phyloP scores from a whole-genome alignment of 2,113 vertebrate genomes.

The Calyptomena viridis region DNA sequence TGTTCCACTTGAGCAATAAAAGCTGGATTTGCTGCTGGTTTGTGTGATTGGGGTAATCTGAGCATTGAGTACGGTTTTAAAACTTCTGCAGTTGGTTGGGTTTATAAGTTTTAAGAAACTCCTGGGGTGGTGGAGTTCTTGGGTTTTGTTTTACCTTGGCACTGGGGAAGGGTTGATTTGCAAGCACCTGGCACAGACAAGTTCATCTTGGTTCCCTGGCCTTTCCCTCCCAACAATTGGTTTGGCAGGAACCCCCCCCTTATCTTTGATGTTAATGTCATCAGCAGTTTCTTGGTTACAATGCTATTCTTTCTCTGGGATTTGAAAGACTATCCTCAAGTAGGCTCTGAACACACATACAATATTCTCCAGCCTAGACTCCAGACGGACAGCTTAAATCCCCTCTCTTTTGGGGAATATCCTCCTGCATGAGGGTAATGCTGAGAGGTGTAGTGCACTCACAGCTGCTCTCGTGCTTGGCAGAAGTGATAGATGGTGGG shows the following conservation, averaged over 20 bases:
- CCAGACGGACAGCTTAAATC: background rate
- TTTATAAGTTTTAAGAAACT: conserved; percentile 56
- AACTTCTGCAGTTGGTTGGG: conserved; percentile 19
- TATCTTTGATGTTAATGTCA: conserved; percentile 60
- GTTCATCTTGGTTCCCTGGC: conserved; percentile 26
- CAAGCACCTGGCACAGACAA: conserved; percentile 50
- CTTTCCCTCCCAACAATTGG: conserved; percentile 11
- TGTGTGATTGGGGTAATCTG: conserved; percentile 53
- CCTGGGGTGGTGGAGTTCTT: conserved; percentile 6
- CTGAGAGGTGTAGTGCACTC: background rate
- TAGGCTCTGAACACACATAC: background rate
- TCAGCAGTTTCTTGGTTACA: conserved; percentile 46
- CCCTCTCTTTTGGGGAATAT: background rate
- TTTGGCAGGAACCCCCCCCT: conserved; percentile 17
- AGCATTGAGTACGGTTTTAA: conserved; percentile 11
- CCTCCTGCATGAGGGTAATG: background rate
- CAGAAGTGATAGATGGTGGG: conserved; percentile 12
- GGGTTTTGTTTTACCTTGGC: conserved; percentile 25
- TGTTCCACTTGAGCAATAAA: conserved; percentile 72
- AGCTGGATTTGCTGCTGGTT: conserved; percentile 52
- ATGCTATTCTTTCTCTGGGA: background rate
- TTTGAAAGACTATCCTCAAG: conserved; percentile 25
- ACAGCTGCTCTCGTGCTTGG: background rate
- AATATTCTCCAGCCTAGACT: background rate
- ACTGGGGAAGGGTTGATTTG: conserved; percentile 7